phyloP scores from a whole-genome alignment of 1,140 invertebrate genomes.

The Pogonomyrmex californicus region DNA sequence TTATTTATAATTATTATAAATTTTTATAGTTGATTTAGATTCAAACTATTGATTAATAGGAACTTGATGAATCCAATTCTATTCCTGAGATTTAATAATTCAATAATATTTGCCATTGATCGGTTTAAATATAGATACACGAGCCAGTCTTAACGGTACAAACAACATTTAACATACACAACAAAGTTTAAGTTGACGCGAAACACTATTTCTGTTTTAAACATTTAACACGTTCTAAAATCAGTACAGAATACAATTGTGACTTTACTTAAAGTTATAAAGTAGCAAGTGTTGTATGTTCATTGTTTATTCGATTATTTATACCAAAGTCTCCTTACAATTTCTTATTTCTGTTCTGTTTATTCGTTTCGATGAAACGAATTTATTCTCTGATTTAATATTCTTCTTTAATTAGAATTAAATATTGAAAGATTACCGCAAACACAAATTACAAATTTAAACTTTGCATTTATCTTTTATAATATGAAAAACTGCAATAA shows the following conservation, averaged over 20 bases:
- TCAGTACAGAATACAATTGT: not conserved
- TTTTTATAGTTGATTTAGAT: not conserved
- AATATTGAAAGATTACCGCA: constrained; percentile 1
- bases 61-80: too few relatives aligned
- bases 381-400: not conserved
- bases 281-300: not conserved
- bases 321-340: not conserved
- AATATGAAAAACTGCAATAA: constrained; percentile 10
- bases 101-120: too few relatives aligned
- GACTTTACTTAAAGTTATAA: constrained; percentile 9
- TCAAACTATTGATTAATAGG: too few relatives aligned
- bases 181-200: too few relatives aligned
- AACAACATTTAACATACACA: too few relatives aligned
- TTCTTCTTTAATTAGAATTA: constrained; percentile 14
- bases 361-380: not conserved
- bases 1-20: not conserved
- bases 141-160: too few relatives aligned
- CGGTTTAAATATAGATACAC: too few relatives aligned
- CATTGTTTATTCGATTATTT: not conserved
- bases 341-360: constrained; percentile 14
- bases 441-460: not conserved
- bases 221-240: not conserved
- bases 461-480: not conserved
- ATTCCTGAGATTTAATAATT: too few relatives aligned
- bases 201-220: not conserved